Percentiles rank a stretch among this genome's conserved stretches.
These are phyloP conservation scores for Muscina levida DNA, from an alignment of 2,888 invertebrate species.

Conservation along the genomic window DNA sequence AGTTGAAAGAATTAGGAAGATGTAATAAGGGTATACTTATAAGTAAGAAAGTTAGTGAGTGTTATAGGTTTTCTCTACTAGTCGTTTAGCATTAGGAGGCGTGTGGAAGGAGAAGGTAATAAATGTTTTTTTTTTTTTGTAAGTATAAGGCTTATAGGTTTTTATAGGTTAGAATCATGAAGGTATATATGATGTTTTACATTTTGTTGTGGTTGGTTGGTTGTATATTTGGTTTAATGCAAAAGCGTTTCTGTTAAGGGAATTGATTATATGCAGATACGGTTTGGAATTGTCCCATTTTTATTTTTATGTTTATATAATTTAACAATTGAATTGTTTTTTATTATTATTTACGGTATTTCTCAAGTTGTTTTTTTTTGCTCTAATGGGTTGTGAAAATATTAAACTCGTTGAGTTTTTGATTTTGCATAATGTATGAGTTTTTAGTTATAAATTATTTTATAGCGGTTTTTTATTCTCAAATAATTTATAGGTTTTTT, in stretches of 20 bases:
- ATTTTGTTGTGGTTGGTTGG: constrained; percentile 3
- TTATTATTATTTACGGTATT: constrained; percentile 19
- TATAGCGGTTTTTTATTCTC: constrained; percentile 14
- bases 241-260: constrained; percentile 62
- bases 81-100: background rate
- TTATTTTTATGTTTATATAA: constrained; percentile 12
- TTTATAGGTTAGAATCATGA: constrained; percentile 45
- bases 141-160: constrained; percentile 60
- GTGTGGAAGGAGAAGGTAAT: background rate
- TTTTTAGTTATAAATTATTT: background rate
- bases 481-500: constrained; percentile 15
- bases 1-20: background rate
- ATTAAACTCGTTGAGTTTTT: too few relatives aligned
- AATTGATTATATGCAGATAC: constrained; percentile 33
- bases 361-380: constrained; percentile 5
- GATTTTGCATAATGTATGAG: too few relatives aligned
- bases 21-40: background rate
- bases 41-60: too few relatives aligned
- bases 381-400: too few relatives aligned
- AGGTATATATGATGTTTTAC: constrained; percentile 52
- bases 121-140: constrained; percentile 32
- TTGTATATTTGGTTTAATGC: constrained; percentile 62
- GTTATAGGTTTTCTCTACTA: too few relatives aligned
- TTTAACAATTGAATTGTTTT: constrained; percentile 57
- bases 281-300: constrained; percentile 18